These are phyloP conservation scores for Taeniopygia guttata DNA, from an alignment of 2,797 vertebrate genomes.

Conservation along the genomic window DNA sequence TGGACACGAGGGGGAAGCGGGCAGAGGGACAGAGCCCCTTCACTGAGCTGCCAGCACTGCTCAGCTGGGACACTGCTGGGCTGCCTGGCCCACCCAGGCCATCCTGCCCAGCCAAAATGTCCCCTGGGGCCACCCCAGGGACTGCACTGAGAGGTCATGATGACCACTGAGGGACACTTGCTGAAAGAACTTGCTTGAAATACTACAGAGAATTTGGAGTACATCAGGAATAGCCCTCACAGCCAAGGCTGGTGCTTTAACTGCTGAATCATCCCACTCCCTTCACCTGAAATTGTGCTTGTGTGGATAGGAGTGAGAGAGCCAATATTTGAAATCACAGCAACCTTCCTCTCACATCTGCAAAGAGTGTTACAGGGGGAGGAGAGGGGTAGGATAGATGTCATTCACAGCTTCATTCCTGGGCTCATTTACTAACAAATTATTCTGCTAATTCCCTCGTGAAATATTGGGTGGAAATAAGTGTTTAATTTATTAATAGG, in stretches of 20 bases:
- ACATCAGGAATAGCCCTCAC: not conserved
- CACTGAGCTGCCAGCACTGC: not conserved
- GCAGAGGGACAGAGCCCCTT: not conserved
- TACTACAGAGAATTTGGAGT: not conserved
- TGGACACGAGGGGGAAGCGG: accelerated
- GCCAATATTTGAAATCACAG: not conserved
- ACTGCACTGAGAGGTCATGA: not conserved
- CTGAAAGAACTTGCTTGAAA: not conserved
- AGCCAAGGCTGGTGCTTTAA: not conserved
- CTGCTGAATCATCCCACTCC: not conserved
- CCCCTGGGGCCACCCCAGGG: not conserved
- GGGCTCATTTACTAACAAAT: slow-evolving; percentile 70
- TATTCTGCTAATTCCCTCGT: slow-evolving; percentile 64
- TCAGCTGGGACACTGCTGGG: not conserved
- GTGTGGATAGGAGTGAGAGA: not conserved
- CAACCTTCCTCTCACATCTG: not conserved
- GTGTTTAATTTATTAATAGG: slow-evolving; percentile 71
- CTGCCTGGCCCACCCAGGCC: not conserved
- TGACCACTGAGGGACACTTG: not conserved
- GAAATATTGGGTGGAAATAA: slow-evolving; percentile 65
- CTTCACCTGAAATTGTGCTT: not conserved
- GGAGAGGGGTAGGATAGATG: slow-evolving; percentile 20
- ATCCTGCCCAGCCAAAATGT: accelerated
- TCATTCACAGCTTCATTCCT: slow-evolving; percentile 59
- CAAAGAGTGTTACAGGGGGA: not conserved